Conservation (phyloP, 1,140 invertebrate species). For the Monochamus saltuarius region DNA sequence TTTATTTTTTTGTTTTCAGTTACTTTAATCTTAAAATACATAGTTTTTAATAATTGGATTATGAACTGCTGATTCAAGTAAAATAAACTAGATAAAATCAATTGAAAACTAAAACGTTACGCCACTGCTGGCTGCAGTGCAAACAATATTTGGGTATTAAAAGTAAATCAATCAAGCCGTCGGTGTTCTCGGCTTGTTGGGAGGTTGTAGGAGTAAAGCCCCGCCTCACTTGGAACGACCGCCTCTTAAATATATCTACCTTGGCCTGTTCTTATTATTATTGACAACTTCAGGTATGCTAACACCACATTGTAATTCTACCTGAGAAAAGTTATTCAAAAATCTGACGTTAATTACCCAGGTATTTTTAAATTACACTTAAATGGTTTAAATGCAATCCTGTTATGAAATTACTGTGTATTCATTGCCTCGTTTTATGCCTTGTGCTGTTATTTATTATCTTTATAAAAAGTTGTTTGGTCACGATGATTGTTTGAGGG, state of each 20-base stretch:
- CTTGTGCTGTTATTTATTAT: too few relatives aligned
- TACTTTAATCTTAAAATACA: too few relatives aligned
- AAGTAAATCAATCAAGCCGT: conserved; percentile 5
- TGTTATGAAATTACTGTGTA: neutral
- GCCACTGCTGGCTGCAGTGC: neutral
- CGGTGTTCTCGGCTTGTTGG: conserved; percentile 1
- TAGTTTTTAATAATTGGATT: too few relatives aligned
- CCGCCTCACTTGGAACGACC: neutral
- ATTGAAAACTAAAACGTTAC: neutral
- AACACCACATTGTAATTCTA: neutral
- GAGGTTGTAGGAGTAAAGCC: conserved; percentile 5
- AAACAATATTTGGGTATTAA: conserved; percentile 4
- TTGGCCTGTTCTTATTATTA: neutral
- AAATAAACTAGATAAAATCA: too few relatives aligned
- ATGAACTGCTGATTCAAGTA: too few relatives aligned
- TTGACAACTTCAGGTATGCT: neutral
- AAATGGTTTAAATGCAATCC: neutral
- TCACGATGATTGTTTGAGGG: too few relatives aligned
- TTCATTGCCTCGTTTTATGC: too few relatives aligned
- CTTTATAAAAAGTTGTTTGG: too few relatives aligned
- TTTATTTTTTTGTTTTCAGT: too few relatives aligned
- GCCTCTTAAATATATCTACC: neutral
- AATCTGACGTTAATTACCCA: neutral
- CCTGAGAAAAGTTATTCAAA: neutral
- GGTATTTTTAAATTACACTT: conserved; percentile 4